Evolutionary conservation across 2,797 vertebrate species (phyloP), one percentile per base, ranked within the genome.

Genomic region (Coracias cyanogaster): DNA sequence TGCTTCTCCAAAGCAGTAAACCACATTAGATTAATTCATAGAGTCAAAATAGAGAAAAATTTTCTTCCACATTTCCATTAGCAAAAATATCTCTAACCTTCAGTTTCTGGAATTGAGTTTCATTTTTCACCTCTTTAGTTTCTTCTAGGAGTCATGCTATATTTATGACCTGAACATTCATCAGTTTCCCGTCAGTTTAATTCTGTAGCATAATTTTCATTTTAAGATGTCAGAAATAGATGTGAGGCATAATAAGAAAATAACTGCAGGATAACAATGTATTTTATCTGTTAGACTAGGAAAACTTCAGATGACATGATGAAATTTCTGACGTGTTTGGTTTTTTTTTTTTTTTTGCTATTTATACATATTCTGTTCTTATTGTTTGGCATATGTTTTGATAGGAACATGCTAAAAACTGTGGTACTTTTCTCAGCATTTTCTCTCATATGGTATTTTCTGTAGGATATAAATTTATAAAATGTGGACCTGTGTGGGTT

Each of bases 211-310:
- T 52, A 89, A 79, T 94, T 96, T 94, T 91, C 10, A 71, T 91
- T 92, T 93, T 74, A 92, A 51, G 86, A 83, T 77, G 25, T 90
- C 79, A 69, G 60, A 95, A 91, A 89, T 74, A 82, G n/a, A 12
- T 66, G 22, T 0, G 1, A 83, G 62, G 28, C 54, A 77, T 90
- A 94, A 46, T 78, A 70, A 64, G 35, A 88, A 87, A 89, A 82
- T 87, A 91, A 90, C 31, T 64, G 61, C 29, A 9, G 4, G 43
- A 64, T 15, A 94, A 52, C 64, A 64, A 49, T 55, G 24, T 55
- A 71, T 70, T 95, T 90, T 92, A 24, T 70, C 64, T 92, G 18
- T 90, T 64, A 77, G 52, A 82, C 8, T 71, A 37, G 58, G 48
- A 77, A 69, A 67, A 70, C 33, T 70, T 78, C 20, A 54, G 31